phyloP scores from a whole-genome alignment of 1,140 invertebrate species.

The Phocides pigmalion region DNA sequence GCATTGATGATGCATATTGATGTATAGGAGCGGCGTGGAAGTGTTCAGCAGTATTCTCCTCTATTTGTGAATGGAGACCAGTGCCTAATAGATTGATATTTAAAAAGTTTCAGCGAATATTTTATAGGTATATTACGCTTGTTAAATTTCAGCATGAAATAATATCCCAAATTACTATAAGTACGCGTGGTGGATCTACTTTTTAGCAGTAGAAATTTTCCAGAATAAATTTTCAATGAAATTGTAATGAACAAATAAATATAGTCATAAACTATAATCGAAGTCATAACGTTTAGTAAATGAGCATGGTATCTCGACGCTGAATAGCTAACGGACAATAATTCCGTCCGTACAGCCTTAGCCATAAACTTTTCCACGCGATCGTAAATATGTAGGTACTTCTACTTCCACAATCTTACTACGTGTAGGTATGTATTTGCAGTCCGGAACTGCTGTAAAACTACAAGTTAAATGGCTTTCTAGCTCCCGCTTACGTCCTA shows the following conservation, averaged over 20 bases:
- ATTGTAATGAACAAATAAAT: not conserved
- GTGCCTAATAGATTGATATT: too few species aligned
- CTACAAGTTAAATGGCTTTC: constrained; percentile 26
- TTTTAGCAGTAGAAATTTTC: not conserved
- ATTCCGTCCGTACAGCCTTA: constrained; percentile 42
- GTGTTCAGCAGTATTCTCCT: too few species aligned
- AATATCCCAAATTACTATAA: too few species aligned
- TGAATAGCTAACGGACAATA: constrained; percentile 16
- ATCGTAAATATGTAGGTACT: constrained; percentile 68
- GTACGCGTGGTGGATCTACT: too few species aligned
- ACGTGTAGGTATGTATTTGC: constrained; percentile 14
- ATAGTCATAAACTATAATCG: constrained; percentile 11
- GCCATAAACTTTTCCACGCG: constrained; percentile 57
- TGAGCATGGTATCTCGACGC: constrained; percentile 4
- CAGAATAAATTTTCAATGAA: not conserved
- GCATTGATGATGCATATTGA: too few species aligned
- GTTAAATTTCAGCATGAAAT: too few species aligned
- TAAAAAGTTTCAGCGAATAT: too few species aligned
- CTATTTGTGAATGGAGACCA: too few species aligned
- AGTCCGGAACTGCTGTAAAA: constrained; percentile 38
- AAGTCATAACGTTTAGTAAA: constrained; percentile 21
- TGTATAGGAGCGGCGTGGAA: too few species aligned
- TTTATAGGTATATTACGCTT: too few species aligned
- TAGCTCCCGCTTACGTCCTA: constrained; percentile 6
- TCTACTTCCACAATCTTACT: constrained; percentile 21